Evolutionary conservation across 2,797 vertebrate species (phyloP).

Genomic region (Enteromius argenteus): DNA sequence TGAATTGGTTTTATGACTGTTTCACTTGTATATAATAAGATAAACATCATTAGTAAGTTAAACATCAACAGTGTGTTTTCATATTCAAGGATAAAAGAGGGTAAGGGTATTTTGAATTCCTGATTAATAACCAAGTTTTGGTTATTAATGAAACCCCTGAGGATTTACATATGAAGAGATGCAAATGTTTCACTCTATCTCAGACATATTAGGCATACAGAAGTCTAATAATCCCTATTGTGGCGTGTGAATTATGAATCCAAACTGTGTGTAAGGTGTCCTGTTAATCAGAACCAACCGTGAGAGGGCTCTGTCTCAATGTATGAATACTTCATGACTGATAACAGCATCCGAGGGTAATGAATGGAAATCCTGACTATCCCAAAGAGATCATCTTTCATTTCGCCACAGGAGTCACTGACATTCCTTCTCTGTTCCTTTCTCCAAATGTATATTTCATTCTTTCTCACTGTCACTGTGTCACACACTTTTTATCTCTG

Average conservation of each 20-base stretch:
- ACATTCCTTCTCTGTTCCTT: slow-evolving; percentile 45
- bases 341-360: slow-evolving; percentile 63
- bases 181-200: not conserved
- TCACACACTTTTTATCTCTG: slow-evolving; percentile 14
- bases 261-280: slow-evolving; percentile 19
- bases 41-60: not conserved
- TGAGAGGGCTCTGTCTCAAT: slow-evolving; percentile 56
- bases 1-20: not conserved
- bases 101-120: not conserved
- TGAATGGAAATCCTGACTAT: slow-evolving; percentile 60
- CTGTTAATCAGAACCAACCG: slow-evolving; percentile 18
- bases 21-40: not conserved
- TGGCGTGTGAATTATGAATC: slow-evolving; percentile 43
- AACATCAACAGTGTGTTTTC: not conserved
- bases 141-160: not conserved
- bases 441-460: slow-evolving; percentile 40
- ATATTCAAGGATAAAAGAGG: not conserved
- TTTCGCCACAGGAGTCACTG: slow-evolving; percentile 51
- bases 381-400: slow-evolving; percentile 54
- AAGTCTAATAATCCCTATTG: slow-evolving; percentile 32
- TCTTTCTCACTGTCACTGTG: slow-evolving; percentile 5
- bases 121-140: not conserved
- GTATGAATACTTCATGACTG: slow-evolving; percentile 61
- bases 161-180: slow-evolving; percentile 25
- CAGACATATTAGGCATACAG: slow-evolving; percentile 2